These are phyloP conservation scores for Megaceryle alcyon DNA, from an alignment of 2,797 vertebrate genomes.

Conservation along the genomic window DNA sequence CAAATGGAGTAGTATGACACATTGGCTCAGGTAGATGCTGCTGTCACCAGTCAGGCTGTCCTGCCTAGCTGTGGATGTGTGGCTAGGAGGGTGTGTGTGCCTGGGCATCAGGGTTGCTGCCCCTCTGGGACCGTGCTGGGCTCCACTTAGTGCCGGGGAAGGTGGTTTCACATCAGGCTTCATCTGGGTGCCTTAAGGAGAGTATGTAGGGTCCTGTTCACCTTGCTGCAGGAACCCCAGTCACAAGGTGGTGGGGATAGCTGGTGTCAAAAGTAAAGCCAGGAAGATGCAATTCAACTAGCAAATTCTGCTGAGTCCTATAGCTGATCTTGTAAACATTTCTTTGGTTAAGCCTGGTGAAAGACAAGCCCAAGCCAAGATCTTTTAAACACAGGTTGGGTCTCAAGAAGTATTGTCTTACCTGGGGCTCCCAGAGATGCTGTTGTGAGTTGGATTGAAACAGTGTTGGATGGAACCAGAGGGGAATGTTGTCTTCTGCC, in stretches of 20 bases:
- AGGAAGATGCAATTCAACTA: neutral
- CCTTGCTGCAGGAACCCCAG: neutral
- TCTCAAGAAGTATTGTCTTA: neutral
- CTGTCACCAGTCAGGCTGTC: neutral
- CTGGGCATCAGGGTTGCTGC: neutral
- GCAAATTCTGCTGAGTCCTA: neutral
- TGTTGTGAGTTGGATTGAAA: neutral
- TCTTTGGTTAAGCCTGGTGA: neutral
- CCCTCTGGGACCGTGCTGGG: neutral
- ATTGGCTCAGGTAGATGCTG: neutral
- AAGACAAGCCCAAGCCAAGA: neutral
- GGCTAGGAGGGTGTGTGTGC: neutral
- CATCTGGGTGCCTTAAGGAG: neutral
- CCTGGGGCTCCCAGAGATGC: neutral
- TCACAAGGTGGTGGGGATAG: neutral
- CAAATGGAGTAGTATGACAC: neutral
- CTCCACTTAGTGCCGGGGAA: neutral
- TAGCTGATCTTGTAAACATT: neutral
- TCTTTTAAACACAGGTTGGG: neutral
- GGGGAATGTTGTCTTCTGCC: constrained; percentile 36
- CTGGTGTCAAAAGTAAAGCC: neutral
- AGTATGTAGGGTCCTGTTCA: neutral
- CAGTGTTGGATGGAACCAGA: neutral
- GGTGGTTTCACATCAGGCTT: neutral
- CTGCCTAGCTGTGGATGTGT: neutral